These are phyloP conservation scores for Anadara kagoshimensis DNA, from an alignment of 1,140 invertebrate species.

Conservation along the genomic window DNA sequence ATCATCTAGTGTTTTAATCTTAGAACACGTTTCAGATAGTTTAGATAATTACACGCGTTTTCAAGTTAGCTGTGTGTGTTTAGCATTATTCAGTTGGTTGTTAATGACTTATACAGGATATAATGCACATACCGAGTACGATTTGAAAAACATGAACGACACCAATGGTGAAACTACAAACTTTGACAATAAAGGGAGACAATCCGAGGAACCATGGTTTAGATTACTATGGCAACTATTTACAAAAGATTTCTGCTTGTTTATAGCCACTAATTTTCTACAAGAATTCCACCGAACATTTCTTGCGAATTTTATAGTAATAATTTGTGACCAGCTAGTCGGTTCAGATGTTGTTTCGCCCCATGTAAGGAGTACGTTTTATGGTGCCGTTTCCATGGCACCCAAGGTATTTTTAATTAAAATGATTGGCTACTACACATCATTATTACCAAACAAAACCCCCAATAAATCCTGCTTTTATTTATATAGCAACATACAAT, in stretches of 20 bases:
- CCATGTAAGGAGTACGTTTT: conserved; percentile 51
- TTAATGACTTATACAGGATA: conserved; percentile 62
- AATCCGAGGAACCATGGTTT: conserved; percentile 41
- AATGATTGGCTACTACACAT: not conserved
- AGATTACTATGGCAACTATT: conserved; percentile 53
- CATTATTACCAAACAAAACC: not conserved
- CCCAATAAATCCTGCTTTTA: not conserved
- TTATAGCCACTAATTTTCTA: conserved; percentile 62
- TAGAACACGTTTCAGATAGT: conserved; percentile 58
- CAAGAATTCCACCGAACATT: conserved; percentile 59
- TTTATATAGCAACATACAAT: not conserved
- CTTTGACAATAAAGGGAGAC: conserved; percentile 17
- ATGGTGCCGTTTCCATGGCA: conserved; percentile 42
- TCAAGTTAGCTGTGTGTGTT: conserved; percentile 55
- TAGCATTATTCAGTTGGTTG: conserved; percentile 59
- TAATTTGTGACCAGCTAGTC: conserved; percentile 58
- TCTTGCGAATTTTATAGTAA: conserved; percentile 54
- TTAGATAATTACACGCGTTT: conserved; percentile 66
- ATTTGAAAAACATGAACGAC: conserved; percentile 38
- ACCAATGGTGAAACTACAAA: not conserved
- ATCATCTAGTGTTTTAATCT: conserved; percentile 49
- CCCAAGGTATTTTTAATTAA: conserved; percentile 34
- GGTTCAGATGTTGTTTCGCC: conserved; percentile 31
- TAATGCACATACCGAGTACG: conserved; percentile 62
- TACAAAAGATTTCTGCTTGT: conserved; percentile 54